Base-by-base conservation (phyloP, 2,888 invertebrate genomes). In the Lycocerus yunnanus region DNA sequence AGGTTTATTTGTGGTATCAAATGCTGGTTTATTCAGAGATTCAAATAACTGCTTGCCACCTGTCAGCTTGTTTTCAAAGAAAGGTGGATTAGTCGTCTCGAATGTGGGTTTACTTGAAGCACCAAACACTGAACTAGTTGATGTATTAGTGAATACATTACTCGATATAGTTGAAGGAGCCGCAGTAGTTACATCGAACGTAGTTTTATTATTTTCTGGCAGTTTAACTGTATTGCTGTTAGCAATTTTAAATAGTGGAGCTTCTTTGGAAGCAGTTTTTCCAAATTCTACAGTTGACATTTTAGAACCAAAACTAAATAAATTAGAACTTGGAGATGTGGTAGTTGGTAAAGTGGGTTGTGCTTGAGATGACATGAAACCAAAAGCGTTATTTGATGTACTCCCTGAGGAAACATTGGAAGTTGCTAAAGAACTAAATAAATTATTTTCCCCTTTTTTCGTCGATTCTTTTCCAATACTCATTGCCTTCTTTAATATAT, bases 161-260 rank as follows among this genome's bases (percentile, higher is more conserved):
- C 20, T 59, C 16, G 61, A 15, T n/a, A 63, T 9, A 20, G 66
- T 15, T 18, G 14, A 69, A 43, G 16, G 66, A 9, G 21, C 21
- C 20, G 27, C 69, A n/a, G 68, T 74, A 65, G 15, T 72, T 20
- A 76, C 65, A 68, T 43, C 69, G 15, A 73, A 69, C n/a, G 74
- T 24, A 3, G 73, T 20, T 18, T 75, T 76, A 65, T 21, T 78
- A 10, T 66, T 60, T 60, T 70, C 20, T 11, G 69, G 65, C 21
- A 43, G 6, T 67, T 61, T 27, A 71, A 16, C 8, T n/a, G 16
- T 1, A 68, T 61, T 9, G 60, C 66, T 66, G 15, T 73, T 59
- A n/a, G 78, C 79, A 70, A 82, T 81, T 61, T 80, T 77, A 70
- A 81, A 81, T 9, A 76, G 58, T 15, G 81, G 77, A 15, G 73